A percentile compares a stretch with the other conserved stretches of the same genome.
Conservation (phyloP, 2,888 invertebrate genomes). For the Acronicta aceris region DNA sequence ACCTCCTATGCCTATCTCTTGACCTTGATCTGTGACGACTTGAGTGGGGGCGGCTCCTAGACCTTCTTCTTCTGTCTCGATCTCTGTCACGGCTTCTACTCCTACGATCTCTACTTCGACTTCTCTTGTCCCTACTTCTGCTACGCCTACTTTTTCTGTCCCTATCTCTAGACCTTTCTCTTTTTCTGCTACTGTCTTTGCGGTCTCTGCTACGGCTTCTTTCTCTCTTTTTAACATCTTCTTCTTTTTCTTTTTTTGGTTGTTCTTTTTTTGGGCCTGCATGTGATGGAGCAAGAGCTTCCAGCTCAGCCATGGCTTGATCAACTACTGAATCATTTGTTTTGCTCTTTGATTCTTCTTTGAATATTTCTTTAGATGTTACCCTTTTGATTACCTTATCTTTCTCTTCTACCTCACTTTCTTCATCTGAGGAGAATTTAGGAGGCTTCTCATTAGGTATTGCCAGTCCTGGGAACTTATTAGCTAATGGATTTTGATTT, state of each 20-base stretch:
- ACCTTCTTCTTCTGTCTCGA: conserved; percentile 65
- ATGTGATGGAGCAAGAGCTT: conserved; percentile 94
- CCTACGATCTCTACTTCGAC: conserved; percentile 63
- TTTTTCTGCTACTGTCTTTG: conserved; percentile 66
- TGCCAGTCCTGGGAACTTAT: conserved; percentile 94
- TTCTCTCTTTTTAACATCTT: conserved; percentile 66
- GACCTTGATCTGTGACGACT: conserved; percentile 41
- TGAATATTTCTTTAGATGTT: conserved; percentile 83
- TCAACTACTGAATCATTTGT: conserved; percentile 90
- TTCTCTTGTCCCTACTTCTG: conserved; percentile 62
- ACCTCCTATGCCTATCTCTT: conserved; percentile 58
- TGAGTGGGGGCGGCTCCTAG: conserved; percentile 60
- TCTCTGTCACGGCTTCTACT: conserved; percentile 68
- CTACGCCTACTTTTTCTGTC: conserved; percentile 56
- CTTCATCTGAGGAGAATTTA: conserved; percentile 78
- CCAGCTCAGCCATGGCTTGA: conserved; percentile 95
- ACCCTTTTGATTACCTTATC: conserved; percentile 66
- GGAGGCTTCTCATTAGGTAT: conserved; percentile 92
- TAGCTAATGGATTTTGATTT: conserved; percentile 89
- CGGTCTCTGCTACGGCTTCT: conserved; percentile 67
- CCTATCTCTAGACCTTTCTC: conserved; percentile 70
- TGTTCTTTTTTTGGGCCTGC: conserved; percentile 58
- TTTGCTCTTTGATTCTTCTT: conserved; percentile 73
- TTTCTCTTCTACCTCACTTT: conserved; percentile 74
- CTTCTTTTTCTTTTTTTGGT: conserved; percentile 63